Conservation (phyloP, 2,888 invertebrate genomes). For the Heliconius ethilla region DNA sequence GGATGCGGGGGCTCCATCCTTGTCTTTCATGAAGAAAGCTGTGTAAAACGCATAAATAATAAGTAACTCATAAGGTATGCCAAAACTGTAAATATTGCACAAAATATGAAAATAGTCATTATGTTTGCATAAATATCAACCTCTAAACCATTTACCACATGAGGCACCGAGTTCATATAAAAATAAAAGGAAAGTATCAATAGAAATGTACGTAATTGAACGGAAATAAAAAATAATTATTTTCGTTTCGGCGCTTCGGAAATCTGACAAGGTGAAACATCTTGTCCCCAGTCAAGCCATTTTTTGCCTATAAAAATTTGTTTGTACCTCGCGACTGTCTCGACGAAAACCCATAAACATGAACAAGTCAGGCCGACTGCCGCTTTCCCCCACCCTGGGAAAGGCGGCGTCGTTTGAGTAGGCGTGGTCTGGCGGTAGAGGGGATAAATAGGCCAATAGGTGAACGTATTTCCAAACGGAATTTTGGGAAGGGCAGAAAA, state of each 20-base stretch:
- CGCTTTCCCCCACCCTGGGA: slow-evolving; percentile 72
- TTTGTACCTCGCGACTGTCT: slow-evolving; percentile 77
- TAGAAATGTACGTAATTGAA: slow-evolving; percentile 18
- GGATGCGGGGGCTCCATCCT: too few species aligned
- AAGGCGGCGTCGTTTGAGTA: slow-evolving; percentile 56
- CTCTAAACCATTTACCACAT: background rate
- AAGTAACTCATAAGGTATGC: background rate
- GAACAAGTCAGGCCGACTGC: slow-evolving; percentile 73
- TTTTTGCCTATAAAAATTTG: slow-evolving; percentile 81
- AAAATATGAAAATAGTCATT: background rate
- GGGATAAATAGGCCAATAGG: slow-evolving; percentile 69
- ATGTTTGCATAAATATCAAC: background rate
- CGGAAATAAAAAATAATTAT: slow-evolving; percentile 32
- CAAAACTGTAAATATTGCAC: background rate
- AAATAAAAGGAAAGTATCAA: slow-evolving; percentile 21
- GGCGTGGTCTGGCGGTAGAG: slow-evolving; percentile 58
- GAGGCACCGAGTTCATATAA: background rate
- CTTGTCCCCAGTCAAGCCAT: slow-evolving; percentile 76
- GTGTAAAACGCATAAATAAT: background rate
- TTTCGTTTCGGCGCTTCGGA: slow-evolving; percentile 56
- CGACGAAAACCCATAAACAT: slow-evolving; percentile 81
- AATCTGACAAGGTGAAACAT: slow-evolving; percentile 79
- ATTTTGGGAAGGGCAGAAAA: slow-evolving; percentile 72
- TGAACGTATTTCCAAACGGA: slow-evolving; percentile 48
- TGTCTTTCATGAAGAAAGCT: background rate